These are phyloP conservation scores for Onychostruthus taczanowskii DNA, from an alignment of 2,113 vertebrate species.

Conservation along the genomic window DNA sequence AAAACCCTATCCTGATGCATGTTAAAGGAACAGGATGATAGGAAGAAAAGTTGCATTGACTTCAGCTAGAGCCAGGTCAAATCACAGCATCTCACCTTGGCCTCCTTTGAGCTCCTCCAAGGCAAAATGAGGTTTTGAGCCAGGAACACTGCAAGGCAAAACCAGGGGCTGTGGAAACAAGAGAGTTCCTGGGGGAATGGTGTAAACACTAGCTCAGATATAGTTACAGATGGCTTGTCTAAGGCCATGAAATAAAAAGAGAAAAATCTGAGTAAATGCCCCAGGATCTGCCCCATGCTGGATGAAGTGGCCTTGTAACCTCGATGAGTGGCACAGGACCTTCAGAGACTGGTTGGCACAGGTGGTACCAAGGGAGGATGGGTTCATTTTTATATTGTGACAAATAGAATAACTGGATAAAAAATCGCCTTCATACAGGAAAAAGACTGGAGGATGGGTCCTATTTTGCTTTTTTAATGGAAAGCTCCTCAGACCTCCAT, in stretches of 20 bases:
- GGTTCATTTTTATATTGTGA: not conserved
- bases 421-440: not conserved
- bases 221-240: not conserved
- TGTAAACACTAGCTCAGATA: not conserved
- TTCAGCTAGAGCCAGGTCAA: not conserved
- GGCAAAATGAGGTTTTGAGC: not conserved
- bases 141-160: accelerated
- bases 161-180: not conserved
- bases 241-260: not conserved
- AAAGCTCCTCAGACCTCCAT: not conserved
- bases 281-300: not conserved
- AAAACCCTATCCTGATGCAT: not conserved
- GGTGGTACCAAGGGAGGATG: not conserved
- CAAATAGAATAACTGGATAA: not conserved
- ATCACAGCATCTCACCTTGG: not conserved
- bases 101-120: not conserved
- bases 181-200: not conserved
- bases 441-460: not conserved
- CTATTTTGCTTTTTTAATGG: not conserved
- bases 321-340: accelerated
- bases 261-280: not conserved
- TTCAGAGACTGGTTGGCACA: not conserved
- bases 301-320: not conserved
- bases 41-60: not conserved
- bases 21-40: not conserved